Conservation (phyloP, 2,797 vertebrate species). For the Gouania willdenowi region DNA sequence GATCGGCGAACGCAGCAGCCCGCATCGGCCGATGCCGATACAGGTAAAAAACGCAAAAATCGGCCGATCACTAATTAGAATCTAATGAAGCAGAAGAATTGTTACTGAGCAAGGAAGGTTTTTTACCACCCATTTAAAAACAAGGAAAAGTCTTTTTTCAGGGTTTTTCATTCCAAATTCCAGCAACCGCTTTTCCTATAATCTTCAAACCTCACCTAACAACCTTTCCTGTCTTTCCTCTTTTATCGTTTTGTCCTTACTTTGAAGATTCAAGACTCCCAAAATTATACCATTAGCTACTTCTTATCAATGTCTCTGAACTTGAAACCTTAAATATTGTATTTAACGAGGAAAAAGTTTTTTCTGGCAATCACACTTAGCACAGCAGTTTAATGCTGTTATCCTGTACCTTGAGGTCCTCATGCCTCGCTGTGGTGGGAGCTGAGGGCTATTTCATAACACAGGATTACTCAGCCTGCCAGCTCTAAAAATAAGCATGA, state of each 20-base stretch:
- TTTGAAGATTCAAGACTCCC: no score
- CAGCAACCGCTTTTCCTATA: no score
- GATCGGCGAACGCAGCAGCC: no score
- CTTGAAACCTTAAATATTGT: constrained; percentile 1
- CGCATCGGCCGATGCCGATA: no score
- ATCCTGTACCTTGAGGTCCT: constrained; percentile 44
- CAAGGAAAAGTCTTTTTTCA: no score
- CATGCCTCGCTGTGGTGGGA: constrained; percentile 59
- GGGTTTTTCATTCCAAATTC: no score
- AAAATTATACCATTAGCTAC: not conserved
- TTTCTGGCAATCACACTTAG: constrained; percentile 25
- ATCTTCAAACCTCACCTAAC: constrained; percentile 10
- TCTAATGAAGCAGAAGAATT: no score
- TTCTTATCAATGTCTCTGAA: not conserved
- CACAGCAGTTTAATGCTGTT: constrained; percentile 44
- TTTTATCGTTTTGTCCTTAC: no score
- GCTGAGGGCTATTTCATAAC: constrained; percentile 64
- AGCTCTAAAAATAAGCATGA: constrained; percentile 67
- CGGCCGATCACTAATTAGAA: no score
- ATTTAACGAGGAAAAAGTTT: constrained; percentile 3
- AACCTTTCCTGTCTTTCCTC: no score
- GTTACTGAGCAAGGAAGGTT: no score
- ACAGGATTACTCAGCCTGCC: constrained; percentile 60
- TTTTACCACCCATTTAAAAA: constrained; percentile 31
- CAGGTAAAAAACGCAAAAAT: no score